Conservation (phyloP, 2,113 vertebrate species). For the Mus pahari region DNA sequence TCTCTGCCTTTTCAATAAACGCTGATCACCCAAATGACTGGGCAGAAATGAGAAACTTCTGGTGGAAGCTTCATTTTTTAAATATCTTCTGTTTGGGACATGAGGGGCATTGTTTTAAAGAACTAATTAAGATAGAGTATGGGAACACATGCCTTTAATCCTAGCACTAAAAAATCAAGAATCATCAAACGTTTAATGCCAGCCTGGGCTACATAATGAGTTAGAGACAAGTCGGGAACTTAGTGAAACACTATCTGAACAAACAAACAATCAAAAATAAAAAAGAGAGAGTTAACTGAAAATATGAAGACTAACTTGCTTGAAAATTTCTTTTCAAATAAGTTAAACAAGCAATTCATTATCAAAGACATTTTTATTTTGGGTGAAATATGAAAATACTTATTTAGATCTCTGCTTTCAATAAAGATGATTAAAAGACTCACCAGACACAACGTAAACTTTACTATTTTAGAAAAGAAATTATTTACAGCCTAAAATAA, state of each 20-base stretch:
- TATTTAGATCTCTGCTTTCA: slow-evolving; percentile 22
- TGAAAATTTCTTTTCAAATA: slow-evolving; percentile 7
- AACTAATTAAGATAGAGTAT: background rate
- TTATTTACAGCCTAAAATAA: slow-evolving; percentile 59
- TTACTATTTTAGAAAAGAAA: slow-evolving; percentile 50
- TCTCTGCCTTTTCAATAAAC: no score
- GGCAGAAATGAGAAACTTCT: no score
- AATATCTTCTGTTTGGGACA: background rate
- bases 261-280: background rate
- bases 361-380: slow-evolving; percentile 47
- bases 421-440: slow-evolving; percentile 40
- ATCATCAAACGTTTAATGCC: background rate
- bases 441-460: background rate
- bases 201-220: background rate
- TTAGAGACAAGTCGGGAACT: background rate
- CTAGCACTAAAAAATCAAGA: background rate
- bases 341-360: background rate
- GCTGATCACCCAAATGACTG: no score
- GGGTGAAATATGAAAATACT: background rate
- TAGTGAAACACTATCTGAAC: background rate
- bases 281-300: background rate
- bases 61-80: no score
- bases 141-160: background rate
- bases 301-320: background rate
- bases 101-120: slow-evolving; percentile 1